Conservation (phyloP, 2,888 invertebrate species). For the Seira ritae region DNA sequence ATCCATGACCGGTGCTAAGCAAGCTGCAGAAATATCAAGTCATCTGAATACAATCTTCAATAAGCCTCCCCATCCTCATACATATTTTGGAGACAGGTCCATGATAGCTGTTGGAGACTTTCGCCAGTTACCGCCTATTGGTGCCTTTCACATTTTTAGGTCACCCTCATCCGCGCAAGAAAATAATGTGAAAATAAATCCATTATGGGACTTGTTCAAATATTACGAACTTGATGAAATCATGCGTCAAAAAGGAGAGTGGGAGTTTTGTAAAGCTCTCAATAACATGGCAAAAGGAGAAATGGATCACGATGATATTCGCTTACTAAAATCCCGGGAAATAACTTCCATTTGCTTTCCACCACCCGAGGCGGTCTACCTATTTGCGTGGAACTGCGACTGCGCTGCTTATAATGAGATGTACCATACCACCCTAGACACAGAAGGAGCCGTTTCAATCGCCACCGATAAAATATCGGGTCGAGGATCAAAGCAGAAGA, state of each 20-base stretch:
- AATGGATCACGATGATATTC: slow-evolving; percentile 41
- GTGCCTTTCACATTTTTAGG: slow-evolving; percentile 36
- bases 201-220: slow-evolving; percentile 38
- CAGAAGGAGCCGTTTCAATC: slow-evolving; percentile 12
- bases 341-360: slow-evolving; percentile 26
- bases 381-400: slow-evolving; percentile 59
- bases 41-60: slow-evolving; percentile 27
- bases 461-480: slow-evolving; percentile 32
- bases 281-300: slow-evolving; percentile 56
- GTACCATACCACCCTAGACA: neutral
- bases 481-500: neutral
- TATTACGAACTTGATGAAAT: slow-evolving; percentile 48
- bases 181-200: neutral
- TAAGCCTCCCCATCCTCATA: no score
- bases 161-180: neutral
- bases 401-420: slow-evolving; percentile 46
- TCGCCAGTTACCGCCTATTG: slow-evolving; percentile 69
- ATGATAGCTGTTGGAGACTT: slow-evolving; percentile 65
- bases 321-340: slow-evolving; percentile 21
- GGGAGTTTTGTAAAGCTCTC: slow-evolving; percentile 50
- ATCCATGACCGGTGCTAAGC: slow-evolving; percentile 23
- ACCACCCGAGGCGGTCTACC: slow-evolving; percentile 51
- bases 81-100: slow-evolving; percentile 52
- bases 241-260: slow-evolving; percentile 63
- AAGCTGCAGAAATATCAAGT: slow-evolving; percentile 26